Base-by-base conservation (phyloP, 1,140 invertebrate species). In the Penaeus chinensis region DNA sequence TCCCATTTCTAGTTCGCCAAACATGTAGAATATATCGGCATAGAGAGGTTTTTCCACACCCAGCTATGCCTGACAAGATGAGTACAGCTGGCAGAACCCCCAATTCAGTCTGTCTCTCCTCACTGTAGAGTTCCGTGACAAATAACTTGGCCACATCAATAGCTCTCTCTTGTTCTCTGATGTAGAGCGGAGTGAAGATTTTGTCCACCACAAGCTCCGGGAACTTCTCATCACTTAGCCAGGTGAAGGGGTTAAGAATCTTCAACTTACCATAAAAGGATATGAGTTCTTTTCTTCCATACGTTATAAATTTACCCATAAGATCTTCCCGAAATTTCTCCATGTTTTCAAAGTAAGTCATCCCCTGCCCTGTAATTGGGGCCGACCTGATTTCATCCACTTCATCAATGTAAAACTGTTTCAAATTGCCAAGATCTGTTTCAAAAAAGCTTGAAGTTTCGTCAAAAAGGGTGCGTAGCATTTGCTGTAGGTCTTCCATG, bases 221-320 rank as follows among this genome's bases (percentile, higher is more conserved):
- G 66, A 89, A 89, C 37, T 81, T 61, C 20, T 89, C 81, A 80
- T 87, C 82, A 71, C 66, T 83, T 22, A 89, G 65, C 89, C 89
- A 89, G 16, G 77, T 89, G 54, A 86, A 87, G 42, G 89, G 89
- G n/a, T 89, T 89, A 8, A 89, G 82, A 18, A 79, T 79, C 66
- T 89, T 82, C 47, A 89, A 61, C 60, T 79, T 87, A 2, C 61
- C 66, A 80, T 89, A 89, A 32, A 54, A n/a, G 3, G 13, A 19
- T 69, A 65, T 87, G 11, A 87, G 61, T 54, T 89, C 89, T 24
- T 66, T n/a, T 20, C 82, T 63, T 10, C 78, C 81, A 54, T 84
- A 22, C 13, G 24, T 87, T 63, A 89, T 89, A 10, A 89, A 85
- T 74, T 71, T 62, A 42, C 89, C 89, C 10, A 89, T 54, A 8